Evolutionary conservation across 1,140 invertebrate species (phyloP).

Genomic region (Ceratitis capitata): DNA sequence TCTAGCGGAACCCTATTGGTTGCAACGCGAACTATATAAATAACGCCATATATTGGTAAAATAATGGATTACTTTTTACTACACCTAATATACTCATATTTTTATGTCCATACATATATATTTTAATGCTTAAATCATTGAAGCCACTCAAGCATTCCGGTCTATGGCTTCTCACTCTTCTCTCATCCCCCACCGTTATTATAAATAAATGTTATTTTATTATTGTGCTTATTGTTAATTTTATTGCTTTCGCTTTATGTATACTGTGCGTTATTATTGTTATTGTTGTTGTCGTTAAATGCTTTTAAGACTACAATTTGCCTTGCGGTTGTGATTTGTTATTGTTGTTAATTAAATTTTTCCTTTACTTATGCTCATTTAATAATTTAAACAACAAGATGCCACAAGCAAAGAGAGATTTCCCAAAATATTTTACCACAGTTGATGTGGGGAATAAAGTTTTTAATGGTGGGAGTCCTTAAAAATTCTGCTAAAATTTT

Average conservation of each 20-base stretch:
- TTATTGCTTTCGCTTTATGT: neutral
- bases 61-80: no score
- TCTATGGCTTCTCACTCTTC: no score
- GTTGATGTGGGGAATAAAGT: neutral
- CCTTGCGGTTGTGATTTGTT: neutral
- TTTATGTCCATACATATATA: neutral
- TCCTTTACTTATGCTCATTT: neutral
- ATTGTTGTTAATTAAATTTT: neutral
- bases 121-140: neutral
- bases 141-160: conserved; percentile 13
- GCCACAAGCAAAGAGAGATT: neutral
- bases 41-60: no score
- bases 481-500: no score
- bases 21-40: no score
- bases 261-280: neutral
- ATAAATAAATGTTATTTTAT: conserved; percentile 28
- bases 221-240: conserved; percentile 21
- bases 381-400: neutral
- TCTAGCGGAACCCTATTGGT: no score
- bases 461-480: no score
- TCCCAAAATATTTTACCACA: neutral
- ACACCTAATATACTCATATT: neutral
- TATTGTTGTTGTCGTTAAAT: neutral
- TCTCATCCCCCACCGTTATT: no score
- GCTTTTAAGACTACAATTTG: neutral